phyloP scores from a whole-genome alignment of 2,797 vertebrate genomes.

The Rhinoraja longicauda region DNA sequence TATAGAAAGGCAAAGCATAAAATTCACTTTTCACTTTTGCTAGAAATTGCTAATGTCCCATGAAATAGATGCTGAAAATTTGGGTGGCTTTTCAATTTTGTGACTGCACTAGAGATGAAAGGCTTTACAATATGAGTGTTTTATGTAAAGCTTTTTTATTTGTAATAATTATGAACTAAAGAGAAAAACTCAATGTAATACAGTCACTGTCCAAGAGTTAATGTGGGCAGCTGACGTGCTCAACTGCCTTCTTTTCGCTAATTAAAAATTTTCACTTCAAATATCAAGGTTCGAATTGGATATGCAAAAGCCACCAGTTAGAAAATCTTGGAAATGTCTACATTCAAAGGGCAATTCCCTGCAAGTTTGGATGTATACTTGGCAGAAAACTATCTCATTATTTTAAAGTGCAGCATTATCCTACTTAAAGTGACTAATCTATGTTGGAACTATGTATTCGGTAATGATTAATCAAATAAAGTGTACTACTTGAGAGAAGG shows the following conservation, averaged over 20 bases:
- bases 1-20: slow-evolving; percentile 26
- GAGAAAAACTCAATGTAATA: slow-evolving; percentile 5
- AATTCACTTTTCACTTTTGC: slow-evolving; percentile 29
- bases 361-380: background rate
- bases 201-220: background rate
- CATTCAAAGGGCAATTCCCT: background rate
- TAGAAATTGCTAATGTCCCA: slow-evolving; percentile 7
- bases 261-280: background rate
- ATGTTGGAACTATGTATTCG: background rate
- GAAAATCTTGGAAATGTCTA: background rate
- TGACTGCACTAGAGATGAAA: background rate
- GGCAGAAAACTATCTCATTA: too few relatives aligned
- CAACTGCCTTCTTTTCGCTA: background rate
- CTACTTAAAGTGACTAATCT: background rate
- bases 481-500: background rate
- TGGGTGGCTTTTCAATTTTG: background rate
- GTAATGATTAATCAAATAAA: background rate
- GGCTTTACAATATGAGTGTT: slow-evolving; percentile 2
- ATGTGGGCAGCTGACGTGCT: background rate
- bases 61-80: slow-evolving; percentile 25
- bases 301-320: background rate
- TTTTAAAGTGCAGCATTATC: too few relatives aligned
- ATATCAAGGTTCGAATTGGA: background rate
- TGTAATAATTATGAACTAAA: background rate
- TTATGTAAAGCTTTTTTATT: slow-evolving; percentile 34